Conservation (phyloP, 2,888 invertebrate species). For the Timema cristinae region DNA sequence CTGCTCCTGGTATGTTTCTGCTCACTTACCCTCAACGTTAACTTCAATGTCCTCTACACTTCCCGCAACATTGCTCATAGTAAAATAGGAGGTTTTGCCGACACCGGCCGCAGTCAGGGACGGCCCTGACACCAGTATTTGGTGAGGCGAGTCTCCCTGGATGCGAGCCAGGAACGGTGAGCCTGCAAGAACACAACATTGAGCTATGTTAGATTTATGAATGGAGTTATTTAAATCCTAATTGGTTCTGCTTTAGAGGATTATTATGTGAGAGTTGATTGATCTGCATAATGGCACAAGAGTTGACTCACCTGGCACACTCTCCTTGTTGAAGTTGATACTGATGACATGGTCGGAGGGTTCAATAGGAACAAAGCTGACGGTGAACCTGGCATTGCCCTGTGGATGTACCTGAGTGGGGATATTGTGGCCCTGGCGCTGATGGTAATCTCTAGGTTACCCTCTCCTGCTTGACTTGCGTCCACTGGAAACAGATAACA, state of each 20-base stretch:
- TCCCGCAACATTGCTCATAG: constrained; percentile 60
- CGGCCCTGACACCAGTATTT: constrained; percentile 58
- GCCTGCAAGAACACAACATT: constrained; percentile 57
- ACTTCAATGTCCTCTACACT: constrained; percentile 92
- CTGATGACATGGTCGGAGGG: constrained; percentile 92
- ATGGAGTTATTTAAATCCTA: too few species aligned
- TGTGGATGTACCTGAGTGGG: constrained; percentile 94
- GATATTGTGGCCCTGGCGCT: constrained; percentile 89
- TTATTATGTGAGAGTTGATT: too few species aligned
- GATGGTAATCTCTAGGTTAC: constrained; percentile 94
- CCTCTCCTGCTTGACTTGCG: constrained; percentile 95
- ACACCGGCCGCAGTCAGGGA: constrained; percentile 53
- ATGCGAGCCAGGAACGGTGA: constrained; percentile 89
- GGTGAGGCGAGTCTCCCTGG: constrained; percentile 49
- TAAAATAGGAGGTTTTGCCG: constrained; percentile 51
- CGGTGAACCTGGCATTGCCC: constrained; percentile 87
- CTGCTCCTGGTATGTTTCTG: too few species aligned
- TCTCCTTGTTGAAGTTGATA: constrained; percentile 94
- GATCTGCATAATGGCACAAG: neutral
- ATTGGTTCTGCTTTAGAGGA: too few species aligned
- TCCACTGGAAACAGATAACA: constrained; percentile 59
- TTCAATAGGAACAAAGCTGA: constrained; percentile 93
- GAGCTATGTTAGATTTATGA: neutral
- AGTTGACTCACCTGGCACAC: constrained; percentile 46
- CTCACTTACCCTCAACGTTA: constrained; percentile 84